phyloP scores from a whole-genome alignment of 2,888 invertebrate species.

The Agapostemon virescens region DNA sequence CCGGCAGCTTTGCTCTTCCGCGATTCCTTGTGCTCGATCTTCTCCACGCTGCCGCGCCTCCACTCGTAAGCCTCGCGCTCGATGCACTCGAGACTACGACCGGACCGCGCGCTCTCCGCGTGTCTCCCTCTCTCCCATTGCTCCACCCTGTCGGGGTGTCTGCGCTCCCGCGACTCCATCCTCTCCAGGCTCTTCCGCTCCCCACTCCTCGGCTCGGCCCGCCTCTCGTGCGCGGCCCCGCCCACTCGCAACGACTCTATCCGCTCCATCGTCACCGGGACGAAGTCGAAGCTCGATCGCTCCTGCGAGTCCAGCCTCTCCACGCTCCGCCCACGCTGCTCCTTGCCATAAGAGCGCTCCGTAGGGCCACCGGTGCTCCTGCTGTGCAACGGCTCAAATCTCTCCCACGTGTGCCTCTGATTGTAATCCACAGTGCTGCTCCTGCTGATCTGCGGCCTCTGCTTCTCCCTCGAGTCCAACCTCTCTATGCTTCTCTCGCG shows the following conservation, averaged over 20 bases:
- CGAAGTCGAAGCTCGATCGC: constrained; percentile 74
- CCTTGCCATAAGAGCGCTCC: constrained; percentile 65
- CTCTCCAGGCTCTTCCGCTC: constrained; percentile 26
- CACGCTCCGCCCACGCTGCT: constrained; percentile 72
- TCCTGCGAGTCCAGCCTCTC: constrained; percentile 74
- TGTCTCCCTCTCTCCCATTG: constrained; percentile 57
- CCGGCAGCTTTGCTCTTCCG: constrained; percentile 53
- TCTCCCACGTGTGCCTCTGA: constrained; percentile 75
- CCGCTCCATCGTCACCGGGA: constrained; percentile 73
- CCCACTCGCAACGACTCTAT: constrained; percentile 68
- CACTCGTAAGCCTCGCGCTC: constrained; percentile 65
- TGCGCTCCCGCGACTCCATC: constrained; percentile 18
- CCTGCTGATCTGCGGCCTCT: constrained; percentile 59
- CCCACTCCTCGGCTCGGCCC: constrained; percentile 53
- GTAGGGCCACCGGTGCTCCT: constrained; percentile 75
- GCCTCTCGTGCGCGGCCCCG: not conserved
- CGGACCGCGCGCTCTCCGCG: constrained; percentile 66
- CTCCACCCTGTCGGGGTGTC: constrained; percentile 65
- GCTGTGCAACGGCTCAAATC: constrained; percentile 71
- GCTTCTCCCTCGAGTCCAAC: constrained; percentile 69
- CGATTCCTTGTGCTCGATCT: constrained; percentile 63
- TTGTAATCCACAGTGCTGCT: constrained; percentile 68
- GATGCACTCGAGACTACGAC: constrained; percentile 69
- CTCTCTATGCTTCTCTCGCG: constrained; percentile 72
- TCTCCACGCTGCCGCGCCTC: constrained; percentile 62